phyloP scores from a whole-genome alignment of 2,888 invertebrate species.

The Belgica antarctica region DNA sequence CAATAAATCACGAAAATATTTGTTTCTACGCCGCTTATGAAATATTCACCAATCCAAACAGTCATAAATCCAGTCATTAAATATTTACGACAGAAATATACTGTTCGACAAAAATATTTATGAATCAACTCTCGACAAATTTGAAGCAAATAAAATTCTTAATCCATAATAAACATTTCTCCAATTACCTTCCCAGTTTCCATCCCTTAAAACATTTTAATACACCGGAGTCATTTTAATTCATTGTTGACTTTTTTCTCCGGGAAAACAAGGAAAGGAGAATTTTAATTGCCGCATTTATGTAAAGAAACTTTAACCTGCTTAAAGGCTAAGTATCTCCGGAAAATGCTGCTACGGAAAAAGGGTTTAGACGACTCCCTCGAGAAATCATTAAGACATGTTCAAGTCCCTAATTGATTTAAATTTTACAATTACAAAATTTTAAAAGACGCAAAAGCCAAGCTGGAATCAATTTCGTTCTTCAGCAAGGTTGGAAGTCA shows the following conservation, averaged over 20 bases:
- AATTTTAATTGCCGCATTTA: constrained; percentile 39
- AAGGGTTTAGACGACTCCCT: constrained; percentile 39
- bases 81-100: constrained; percentile 16
- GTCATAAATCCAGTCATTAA: constrained; percentile 39
- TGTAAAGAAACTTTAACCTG: constrained; percentile 36
- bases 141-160: neutral
- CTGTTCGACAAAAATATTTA: neutral
- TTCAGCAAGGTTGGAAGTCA: no score
- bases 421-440: constrained; percentile 1
- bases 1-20: constrained; percentile 38
- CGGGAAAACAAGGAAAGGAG: constrained; percentile 28
- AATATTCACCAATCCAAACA: constrained; percentile 22
- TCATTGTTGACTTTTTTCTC: constrained; percentile 30
- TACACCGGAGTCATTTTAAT: constrained; percentile 30
- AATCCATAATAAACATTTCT: constrained; percentile 7
- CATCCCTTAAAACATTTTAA: constrained; percentile 6
- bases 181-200: neutral
- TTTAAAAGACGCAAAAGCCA: no score
- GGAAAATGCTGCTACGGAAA: neutral
- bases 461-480: no score
- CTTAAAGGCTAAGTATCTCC: constrained; percentile 27
- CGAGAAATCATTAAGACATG: constrained; percentile 41
- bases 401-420: constrained; percentile 17
- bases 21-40: neutral
- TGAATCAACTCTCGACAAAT: neutral